Base-by-base conservation (phyloP, 1,140 invertebrate genomes). In the Eueides isabella region DNA sequence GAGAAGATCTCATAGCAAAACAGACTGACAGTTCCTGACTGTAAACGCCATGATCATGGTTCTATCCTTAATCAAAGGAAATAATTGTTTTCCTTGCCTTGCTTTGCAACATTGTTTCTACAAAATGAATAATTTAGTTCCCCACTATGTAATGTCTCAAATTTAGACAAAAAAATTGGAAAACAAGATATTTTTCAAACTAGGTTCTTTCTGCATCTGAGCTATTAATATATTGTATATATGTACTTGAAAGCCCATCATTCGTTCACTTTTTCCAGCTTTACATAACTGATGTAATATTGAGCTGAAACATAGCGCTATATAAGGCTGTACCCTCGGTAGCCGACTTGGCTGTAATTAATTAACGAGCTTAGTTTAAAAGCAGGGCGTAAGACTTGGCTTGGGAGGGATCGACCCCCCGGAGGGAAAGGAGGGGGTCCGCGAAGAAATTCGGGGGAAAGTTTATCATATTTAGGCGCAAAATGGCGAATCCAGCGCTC, bases 281-380 rank as follows among this genome's bases (percentile, higher is more conserved):
- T 74, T 74, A 74, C 35, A 74, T 68, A 74, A 61, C 26, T 67
- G 65, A 74, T 89, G 87, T 86, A 89, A 86, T 88, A 86, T 88
- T 86, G 81, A 89, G 86, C 82, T 85, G 89, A 86, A 86, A 91
- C 85, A 90, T 91, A 91, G 83, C 85, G 81, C 82, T 92, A 91
- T 87, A 84, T 91, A 90, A 84, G 83, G 78, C 80, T 83, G 84
- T 88, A 87, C 88, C 89, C 90, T 90, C 88, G 80, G 79, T 78
- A 86, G 86, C 83, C 89, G 88, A 89, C 88, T 91, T 91, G 83
- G 88, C 88, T 92, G 88, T 92, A 93, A 93, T 93, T 93, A 93
- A 93, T 93, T 93, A 93, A 93, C 90, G 91, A 91, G 90, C 91
- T 93, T 93, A 93, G 90, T 92, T 92, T 93, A 93, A 92, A 93